phyloP scores from a whole-genome alignment of 2,888 invertebrate genomes.

The Ceramica pisi region DNA sequence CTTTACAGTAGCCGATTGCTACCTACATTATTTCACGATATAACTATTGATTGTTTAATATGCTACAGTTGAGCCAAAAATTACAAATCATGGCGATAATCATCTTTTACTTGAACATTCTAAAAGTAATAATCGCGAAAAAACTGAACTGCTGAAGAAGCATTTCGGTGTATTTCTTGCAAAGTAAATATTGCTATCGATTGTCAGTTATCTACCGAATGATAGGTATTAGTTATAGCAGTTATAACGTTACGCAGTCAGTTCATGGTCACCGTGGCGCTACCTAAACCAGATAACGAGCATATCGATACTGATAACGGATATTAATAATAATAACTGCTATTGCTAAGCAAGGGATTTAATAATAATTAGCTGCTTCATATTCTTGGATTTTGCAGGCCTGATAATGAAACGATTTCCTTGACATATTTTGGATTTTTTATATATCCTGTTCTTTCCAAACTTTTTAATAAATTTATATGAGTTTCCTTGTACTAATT shows the following conservation, averaged over 20 bases:
- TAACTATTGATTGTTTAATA: not conserved
- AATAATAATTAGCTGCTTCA: not conserved
- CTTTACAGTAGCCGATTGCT: not conserved
- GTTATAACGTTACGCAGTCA: constrained; percentile 34
- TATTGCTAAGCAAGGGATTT: constrained; percentile 33
- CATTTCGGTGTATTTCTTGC: constrained; percentile 44
- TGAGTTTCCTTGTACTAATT: too few species aligned
- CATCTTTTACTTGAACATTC: not conserved
- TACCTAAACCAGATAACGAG: constrained; percentile 56
- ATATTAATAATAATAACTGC: constrained; percentile 42
- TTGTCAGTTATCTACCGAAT: constrained; percentile 37
- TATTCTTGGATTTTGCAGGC: constrained; percentile 6
- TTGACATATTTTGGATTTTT: not conserved
- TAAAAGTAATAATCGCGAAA: constrained; percentile 11
- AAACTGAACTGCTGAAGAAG: constrained; percentile 35
- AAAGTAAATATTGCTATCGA: constrained; percentile 45
- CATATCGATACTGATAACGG: constrained; percentile 45
- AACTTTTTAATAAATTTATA: not conserved
- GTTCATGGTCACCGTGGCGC: constrained; percentile 59
- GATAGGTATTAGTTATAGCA: constrained; percentile 22
- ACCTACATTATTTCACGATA: not conserved
- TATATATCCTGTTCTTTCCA: not conserved
- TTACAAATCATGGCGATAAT: constrained; percentile 13
- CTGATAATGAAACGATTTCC: not conserved
- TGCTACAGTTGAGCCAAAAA: not conserved